Evolutionary conservation across 2,888 invertebrate species (phyloP), one percentile per base, ranked within the genome.

Genomic region (Synergus laeviventris): DNA sequence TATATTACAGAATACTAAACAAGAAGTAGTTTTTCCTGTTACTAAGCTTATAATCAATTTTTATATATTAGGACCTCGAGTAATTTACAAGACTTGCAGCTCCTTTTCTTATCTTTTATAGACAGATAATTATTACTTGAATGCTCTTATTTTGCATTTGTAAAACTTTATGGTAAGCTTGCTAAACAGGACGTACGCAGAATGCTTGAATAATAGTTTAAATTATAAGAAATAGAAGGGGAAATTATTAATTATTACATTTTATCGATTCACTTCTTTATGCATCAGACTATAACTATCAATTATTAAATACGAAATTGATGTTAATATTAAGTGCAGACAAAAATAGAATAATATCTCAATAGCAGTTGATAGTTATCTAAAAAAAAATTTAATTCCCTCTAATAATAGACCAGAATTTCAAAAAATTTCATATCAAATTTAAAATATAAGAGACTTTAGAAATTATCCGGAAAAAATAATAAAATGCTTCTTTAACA

Each of bases 321-420:
- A 70, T 54, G 49, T 49, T 36, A n/a, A 54, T 70, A 31, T 70
- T 70, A n/a, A 31, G 36, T 70, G 49, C 18, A 31, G 11, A 36
- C 49, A 70, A n/a, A 49, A 70, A 70, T 36, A 70, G 49, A 70
- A 70, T 49, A 70, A 49, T 49, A 49, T 70, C n/a, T 70, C 45
- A 70, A 70, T 49, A 49, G 12, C 7, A 7, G 31, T 5, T 31
- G 31, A 31, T 31, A 31, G 31, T 70, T 8, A 70, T 54, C 18
- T 49, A 31, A 54, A 54, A 31, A 54, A 54, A 18, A 70, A 70
- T 70, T 18, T 70, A 31, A 24, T 70, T 54, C n/a, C 1, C 2
- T 8, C 11, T 49, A 70, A 36, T 70, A 36, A 31, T 31, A 24
- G 7, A 59, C 7, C 14, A 31, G 5, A 62, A 39, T 38, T 36